Evolutionary conservation across 2,797 vertebrate species (phyloP).

Genomic region (Falco berigora): DNA sequence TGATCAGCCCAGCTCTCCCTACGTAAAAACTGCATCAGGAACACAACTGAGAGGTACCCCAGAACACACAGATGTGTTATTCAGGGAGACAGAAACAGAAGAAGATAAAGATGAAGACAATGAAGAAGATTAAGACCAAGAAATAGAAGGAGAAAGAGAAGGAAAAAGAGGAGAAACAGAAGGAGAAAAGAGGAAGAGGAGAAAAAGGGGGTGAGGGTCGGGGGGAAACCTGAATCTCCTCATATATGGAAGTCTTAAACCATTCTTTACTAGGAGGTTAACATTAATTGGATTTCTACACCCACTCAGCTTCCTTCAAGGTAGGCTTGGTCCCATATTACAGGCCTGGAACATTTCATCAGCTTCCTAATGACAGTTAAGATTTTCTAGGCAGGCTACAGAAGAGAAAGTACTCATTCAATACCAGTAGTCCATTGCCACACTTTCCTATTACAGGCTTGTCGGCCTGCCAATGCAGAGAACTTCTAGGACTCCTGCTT

Average conservation of each 20-base stretch:
- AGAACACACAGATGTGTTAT: background rate
- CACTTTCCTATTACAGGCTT: slow-evolving; percentile 17
- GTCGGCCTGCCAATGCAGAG: background rate
- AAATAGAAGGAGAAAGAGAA: background rate
- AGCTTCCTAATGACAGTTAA: slow-evolving; percentile 38
- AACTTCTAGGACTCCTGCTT: slow-evolving; percentile 47
- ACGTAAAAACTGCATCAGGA: background rate
- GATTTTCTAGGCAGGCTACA: background rate
- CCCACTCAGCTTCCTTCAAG: slow-evolving; percentile 37
- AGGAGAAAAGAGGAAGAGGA: too few species aligned
- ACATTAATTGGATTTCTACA: slow-evolving; percentile 35
- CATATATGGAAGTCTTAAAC: background rate
- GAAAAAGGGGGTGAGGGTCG: too few species aligned
- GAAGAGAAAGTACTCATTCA: slow-evolving; percentile 47
- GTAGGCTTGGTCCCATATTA: slow-evolving; percentile 25
- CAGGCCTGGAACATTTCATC: slow-evolving; percentile 23
- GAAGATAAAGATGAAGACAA: fast-evolving
- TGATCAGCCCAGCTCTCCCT: background rate
- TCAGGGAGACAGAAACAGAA: background rate
- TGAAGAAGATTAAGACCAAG: too few species aligned
- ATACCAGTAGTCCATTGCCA: slow-evolving; percentile 1
- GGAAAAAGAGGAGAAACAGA: too few species aligned
- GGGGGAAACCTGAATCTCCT: background rate
- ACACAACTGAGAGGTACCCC: background rate
- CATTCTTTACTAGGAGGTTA: slow-evolving; percentile 19